Base-by-base conservation (phyloP, 2,888 invertebrate species). In the Drosophila niveifrons region DNA sequence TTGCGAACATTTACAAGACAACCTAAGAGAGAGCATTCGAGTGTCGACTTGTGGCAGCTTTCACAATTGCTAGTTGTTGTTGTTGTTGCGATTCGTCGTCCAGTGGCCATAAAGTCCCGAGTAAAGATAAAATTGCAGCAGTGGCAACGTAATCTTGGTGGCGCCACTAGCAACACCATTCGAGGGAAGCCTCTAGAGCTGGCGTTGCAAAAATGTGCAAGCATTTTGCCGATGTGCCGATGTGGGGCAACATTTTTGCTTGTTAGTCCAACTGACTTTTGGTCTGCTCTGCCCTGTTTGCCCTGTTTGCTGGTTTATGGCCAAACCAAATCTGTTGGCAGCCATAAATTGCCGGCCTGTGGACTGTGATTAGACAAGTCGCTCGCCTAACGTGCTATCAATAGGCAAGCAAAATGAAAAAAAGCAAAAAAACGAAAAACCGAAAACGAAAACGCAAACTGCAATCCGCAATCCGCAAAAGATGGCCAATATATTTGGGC, bases 121-220 rank as follows among this genome's bases (percentile, higher is more conserved):
- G 75, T 65, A 53, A 74, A 86, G 88, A 86, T 86, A 88, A 86
- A 88, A 86, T 69, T 86, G 80, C 78, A 78, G 80, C 70, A 75
- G 44, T 64, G 71, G 68, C 58, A 74, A 58, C 55, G 68, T 80
- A 80, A 82, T 78, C 81, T 82, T 82, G 62, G 67, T 71, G 82
- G 76, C 82, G 86, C 86, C 82, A 86, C 70, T 48, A 69, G 65
- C 73, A 64, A 62, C 61, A 58, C 51, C 65, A 75, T 58, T 55
- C 53, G 34, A 44, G 53, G 82, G 59, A 75, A 87, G 68, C 79
- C 71, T 63, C 73, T 65, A 23, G 68, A 67, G 50, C 56, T 57
- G 41, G 8, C 74, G 46, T 53, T 39, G 69, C 72, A 69, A 36
- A 57, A 76, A 76, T 70, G 64, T 64, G 79, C 59, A 69, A 74